Conservation (phyloP, 2,797 vertebrate species). For the Pseudocheirus occidentalis region DNA sequence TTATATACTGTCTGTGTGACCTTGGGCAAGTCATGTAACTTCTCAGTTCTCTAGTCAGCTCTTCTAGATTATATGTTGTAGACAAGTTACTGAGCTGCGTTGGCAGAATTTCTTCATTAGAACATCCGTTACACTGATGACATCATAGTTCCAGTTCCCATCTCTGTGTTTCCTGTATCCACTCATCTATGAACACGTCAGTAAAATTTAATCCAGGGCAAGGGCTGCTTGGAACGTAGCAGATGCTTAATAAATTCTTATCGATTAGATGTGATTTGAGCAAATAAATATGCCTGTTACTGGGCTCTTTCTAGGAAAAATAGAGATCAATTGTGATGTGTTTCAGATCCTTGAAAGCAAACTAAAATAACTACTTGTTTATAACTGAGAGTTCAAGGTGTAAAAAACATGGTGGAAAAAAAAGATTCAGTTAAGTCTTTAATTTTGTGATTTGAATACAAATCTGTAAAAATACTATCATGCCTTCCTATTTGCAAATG, state of each 20-base stretch:
- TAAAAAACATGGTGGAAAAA: constrained; percentile 10
- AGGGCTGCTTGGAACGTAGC: background rate
- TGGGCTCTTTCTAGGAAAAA: constrained; percentile 45
- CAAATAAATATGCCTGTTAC: background rate
- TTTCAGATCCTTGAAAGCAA: constrained; percentile 35
- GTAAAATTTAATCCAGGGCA: background rate
- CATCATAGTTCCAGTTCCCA: background rate
- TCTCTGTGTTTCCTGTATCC: background rate
- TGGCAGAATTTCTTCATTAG: background rate
- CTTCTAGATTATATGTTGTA: background rate
- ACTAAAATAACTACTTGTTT: constrained; percentile 33
- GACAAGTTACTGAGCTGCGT: background rate
- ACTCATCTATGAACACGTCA: background rate
- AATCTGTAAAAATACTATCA: constrained; percentile 45
- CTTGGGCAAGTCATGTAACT: background rate
- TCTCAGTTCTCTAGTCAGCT: background rate
- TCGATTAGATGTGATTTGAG: constrained; percentile 23
- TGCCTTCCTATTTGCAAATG: constrained; percentile 46
- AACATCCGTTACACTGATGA: background rate
- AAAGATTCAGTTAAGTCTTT: constrained; percentile 44
- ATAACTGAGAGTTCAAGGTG: constrained; percentile 41
- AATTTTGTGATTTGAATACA: constrained; percentile 43
- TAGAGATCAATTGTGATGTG: constrained; percentile 59
- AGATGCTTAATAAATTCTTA: background rate
- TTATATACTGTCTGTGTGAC: background rate